Evolutionary conservation across 2,113 vertebrate species (phyloP).

Genomic region (Caloenas nicobarica): DNA sequence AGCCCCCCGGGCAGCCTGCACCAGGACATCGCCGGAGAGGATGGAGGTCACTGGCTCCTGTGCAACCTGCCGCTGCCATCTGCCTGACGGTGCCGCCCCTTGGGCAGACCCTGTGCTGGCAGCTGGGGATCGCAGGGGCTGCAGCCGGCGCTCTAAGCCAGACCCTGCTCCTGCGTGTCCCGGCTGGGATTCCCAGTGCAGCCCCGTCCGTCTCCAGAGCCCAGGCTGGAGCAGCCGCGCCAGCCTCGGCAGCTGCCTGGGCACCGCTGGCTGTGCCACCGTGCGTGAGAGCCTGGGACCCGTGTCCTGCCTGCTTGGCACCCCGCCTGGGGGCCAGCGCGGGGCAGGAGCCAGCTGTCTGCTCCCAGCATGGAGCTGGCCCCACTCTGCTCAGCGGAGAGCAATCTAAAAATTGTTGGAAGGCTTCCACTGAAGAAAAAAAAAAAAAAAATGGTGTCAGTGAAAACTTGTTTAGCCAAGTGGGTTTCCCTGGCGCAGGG

Average conservation of each 20-base stretch:
- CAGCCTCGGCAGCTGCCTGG: background rate
- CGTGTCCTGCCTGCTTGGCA: background rate
- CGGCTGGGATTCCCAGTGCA: background rate
- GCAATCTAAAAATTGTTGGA: background rate
- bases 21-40: background rate
- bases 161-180: background rate
- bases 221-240: background rate
- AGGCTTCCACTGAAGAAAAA: background rate
- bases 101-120: background rate
- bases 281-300: background rate
- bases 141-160: background rate
- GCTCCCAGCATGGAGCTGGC: background rate
- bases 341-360: constrained; percentile 23
- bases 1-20: background rate
- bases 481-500: background rate
- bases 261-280: background rate
- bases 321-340: background rate
- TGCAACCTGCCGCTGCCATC: background rate
- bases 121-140: background rate
- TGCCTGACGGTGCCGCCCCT: background rate
- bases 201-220: accelerated
- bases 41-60: accelerated
- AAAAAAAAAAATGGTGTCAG: background rate
- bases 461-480: constrained; percentile 28
- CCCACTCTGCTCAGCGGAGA: no score